phyloP scores from a whole-genome alignment of 1,140 invertebrate genomes.

The Drosophila trapezifrons region DNA sequence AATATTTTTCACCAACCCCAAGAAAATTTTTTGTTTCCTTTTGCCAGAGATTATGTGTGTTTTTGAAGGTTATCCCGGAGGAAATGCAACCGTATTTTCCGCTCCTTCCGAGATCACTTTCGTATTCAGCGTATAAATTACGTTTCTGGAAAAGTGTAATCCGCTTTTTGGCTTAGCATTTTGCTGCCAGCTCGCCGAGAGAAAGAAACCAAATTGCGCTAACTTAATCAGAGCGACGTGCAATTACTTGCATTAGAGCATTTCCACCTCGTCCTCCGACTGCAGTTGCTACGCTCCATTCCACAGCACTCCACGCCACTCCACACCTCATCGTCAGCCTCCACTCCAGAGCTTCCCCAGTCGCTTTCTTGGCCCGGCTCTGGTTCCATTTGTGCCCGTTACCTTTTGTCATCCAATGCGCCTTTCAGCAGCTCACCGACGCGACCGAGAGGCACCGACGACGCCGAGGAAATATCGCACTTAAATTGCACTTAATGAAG shows the following conservation, averaged over 20 bases:
- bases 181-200: conserved; percentile 25
- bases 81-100: conserved; percentile 1
- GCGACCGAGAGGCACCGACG: conserved; percentile 26
- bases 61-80: background rate
- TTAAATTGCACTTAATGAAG: conserved; percentile 81
- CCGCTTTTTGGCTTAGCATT: conserved; percentile 74
- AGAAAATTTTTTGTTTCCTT: too few relatives aligned
- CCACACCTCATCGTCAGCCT: conserved; percentile 4
- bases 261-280: conserved; percentile 33
- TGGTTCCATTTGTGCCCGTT: conserved; percentile 44
- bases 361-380: conserved; percentile 10
- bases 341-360: conserved; percentile 1
- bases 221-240: conserved; percentile 77
- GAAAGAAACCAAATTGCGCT: conserved; percentile 65
- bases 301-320: conserved; percentile 28
- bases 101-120: conserved; percentile 56
- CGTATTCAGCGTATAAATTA: conserved; percentile 69
- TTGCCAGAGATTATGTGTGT: background rate
- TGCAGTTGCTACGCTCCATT: conserved; percentile 34
- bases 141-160: conserved; percentile 59
- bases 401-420: conserved; percentile 73
- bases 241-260: conserved; percentile 76
- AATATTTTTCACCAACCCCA: background rate
- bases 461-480: conserved; percentile 67
- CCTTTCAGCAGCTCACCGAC: conserved; percentile 69